phyloP scores from a whole-genome alignment of 1,140 invertebrate species.

The Eufriesea mexicana region DNA sequence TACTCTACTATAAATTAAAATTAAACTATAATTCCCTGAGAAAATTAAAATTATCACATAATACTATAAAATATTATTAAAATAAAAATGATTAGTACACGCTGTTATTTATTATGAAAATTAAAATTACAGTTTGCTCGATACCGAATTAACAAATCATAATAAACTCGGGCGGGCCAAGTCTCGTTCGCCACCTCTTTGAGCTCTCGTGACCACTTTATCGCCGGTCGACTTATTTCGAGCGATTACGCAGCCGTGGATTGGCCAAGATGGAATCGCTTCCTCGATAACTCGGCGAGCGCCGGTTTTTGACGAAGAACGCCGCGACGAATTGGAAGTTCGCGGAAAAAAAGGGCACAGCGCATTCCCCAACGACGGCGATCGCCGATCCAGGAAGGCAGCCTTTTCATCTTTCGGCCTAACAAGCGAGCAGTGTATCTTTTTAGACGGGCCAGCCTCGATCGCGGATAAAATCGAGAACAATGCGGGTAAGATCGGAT shows the following conservation, averaged over 20 bases:
- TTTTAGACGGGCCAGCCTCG: not conserved
- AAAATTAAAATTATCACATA: no score
- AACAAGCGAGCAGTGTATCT: constrained; percentile 19
- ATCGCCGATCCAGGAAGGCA: constrained; percentile 12
- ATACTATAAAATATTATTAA: no score
- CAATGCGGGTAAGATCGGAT: not conserved
- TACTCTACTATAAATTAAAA: no score
- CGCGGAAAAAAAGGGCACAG: constrained; percentile 9
- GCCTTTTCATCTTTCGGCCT: constrained; percentile 8
- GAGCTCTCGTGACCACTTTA: constrained; percentile 11
- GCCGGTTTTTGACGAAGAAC: constrained; percentile 28
- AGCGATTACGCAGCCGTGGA: constrained; percentile 53
- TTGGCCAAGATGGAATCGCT: constrained; percentile 50
- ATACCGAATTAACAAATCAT: no score
- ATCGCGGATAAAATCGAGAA: not conserved
- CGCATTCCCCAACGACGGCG: constrained; percentile 27
- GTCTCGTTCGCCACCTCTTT: not conserved
- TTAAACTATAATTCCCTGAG: no score
- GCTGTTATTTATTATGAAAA: no score
- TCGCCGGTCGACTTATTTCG: constrained; percentile 54
- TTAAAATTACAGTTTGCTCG: no score
- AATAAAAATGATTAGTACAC: no score
- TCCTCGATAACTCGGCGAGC: constrained; percentile 24
- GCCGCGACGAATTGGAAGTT: constrained; percentile 37
- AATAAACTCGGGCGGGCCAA: not conserved